Conservation (phyloP, 1,140 invertebrate species). For the Spodoptera litura region DNA sequence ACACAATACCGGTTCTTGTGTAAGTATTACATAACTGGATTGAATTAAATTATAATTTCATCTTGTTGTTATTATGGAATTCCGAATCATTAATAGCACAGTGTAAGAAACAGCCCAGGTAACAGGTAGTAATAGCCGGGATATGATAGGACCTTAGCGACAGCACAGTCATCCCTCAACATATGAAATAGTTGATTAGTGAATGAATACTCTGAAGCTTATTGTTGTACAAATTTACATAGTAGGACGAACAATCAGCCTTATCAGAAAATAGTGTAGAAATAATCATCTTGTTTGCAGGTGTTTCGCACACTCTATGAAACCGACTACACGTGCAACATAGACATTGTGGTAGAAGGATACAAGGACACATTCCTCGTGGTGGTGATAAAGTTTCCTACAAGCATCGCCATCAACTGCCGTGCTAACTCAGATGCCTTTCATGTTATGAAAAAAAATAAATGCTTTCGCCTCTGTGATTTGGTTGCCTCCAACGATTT, state of each 20-base stretch:
- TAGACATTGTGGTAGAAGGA: conserved; percentile 65
- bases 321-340: conserved; percentile 69
- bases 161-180: no score
- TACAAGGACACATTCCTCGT: conserved; percentile 51
- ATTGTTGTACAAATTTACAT: no score
- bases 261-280: not conserved
- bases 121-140: no score
- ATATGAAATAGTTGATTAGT: no score
- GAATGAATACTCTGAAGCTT: no score
- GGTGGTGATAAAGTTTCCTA: conserved; percentile 69
- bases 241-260: not conserved
- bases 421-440: conserved; percentile 64
- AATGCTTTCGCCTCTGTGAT: conserved; percentile 69
- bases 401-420: conserved; percentile 60
- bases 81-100: no score
- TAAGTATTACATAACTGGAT: no score
- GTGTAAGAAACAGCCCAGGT: no score
- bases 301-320: conserved; percentile 67
- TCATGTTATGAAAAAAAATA: conserved; percentile 63
- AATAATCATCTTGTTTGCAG: conserved; percentile 52
- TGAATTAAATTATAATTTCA: no score
- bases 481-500: conserved; percentile 48
- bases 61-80: no score
- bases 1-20: no score
- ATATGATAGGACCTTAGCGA: no score